These are phyloP conservation scores for Cerceris ruficornis DNA, from an alignment of 2,888 invertebrate species.

Conservation along the genomic window DNA sequence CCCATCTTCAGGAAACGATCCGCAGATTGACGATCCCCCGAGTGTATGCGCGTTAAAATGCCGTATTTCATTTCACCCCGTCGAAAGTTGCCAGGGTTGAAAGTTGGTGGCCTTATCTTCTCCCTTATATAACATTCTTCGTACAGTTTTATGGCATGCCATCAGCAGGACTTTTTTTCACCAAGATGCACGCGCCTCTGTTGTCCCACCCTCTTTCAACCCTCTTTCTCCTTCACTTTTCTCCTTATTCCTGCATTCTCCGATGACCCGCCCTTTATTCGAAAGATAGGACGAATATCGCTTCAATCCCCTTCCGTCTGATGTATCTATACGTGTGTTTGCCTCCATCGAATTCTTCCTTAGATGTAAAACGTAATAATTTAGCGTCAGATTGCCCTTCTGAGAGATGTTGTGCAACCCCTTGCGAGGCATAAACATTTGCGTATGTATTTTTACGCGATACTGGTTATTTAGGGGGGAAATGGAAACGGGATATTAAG, in stretches of 20 bases:
- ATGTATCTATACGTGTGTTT: constrained; percentile 15
- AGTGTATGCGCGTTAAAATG: neutral
- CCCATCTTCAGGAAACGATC: constrained; percentile 3
- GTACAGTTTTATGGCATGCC: constrained; percentile 44
- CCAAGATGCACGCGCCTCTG: constrained; percentile 8
- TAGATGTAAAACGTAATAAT: constrained; percentile 39
- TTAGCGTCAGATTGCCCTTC: constrained; percentile 18
- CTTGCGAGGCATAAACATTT: neutral
- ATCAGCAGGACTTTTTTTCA: constrained; percentile 37
- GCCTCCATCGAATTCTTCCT: constrained; percentile 24
- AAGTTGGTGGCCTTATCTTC: constrained; percentile 39
- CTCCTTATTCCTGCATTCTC: constrained; percentile 37
- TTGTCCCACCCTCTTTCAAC: neutral
- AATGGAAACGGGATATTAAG: too few species aligned
- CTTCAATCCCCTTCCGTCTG: constrained; percentile 43
- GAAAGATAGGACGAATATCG: constrained; percentile 46
- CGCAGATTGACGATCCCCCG: neutral
- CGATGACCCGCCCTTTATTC: constrained; percentile 34
- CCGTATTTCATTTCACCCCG: constrained; percentile 13
- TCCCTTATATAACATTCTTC: constrained; percentile 3
- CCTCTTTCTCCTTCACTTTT: constrained; percentile 4
- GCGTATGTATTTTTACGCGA: neutral
- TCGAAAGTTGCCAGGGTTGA: constrained; percentile 17
- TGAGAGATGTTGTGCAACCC: neutral
- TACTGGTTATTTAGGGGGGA: neutral